Conservation (phyloP, 1,140 invertebrate species). For the Bathynomus jamesi region DNA sequence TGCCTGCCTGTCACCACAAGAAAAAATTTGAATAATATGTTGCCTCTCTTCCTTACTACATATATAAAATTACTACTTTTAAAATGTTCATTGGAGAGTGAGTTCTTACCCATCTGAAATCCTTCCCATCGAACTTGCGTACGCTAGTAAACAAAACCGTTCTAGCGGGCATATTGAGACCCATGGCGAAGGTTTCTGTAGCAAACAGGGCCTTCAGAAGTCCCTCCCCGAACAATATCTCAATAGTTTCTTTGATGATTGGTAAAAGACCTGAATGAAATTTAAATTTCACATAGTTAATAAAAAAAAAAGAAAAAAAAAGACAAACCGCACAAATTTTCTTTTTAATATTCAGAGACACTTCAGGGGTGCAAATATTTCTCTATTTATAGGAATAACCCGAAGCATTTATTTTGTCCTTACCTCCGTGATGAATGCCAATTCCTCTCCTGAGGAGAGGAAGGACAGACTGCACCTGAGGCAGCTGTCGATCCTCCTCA, state of each 20-base stretch:
- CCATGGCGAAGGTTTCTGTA: constrained; percentile 99
- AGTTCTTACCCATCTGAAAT: constrained; percentile 77
- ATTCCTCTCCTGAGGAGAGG: constrained; percentile 90
- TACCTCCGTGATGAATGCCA: constrained; percentile 91
- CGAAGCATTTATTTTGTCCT: no score
- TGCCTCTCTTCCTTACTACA: no score
- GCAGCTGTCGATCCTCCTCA: constrained; percentile 88
- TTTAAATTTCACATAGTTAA: neutral
- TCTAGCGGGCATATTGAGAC: constrained; percentile 98
- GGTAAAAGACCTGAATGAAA: constrained; percentile 65
- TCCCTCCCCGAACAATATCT: constrained; percentile 96
- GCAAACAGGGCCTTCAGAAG: constrained; percentile 96
- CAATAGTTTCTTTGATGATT: constrained; percentile 97
- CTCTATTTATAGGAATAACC: no score
- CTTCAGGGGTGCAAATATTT: no score
- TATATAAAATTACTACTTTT: no score
- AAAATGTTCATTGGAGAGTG: no score
- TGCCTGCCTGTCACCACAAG: no score
- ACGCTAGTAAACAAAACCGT: constrained; percentile 94
- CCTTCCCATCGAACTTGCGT: constrained; percentile 96
- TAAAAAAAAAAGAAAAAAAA: no score
- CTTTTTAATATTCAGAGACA: no score
- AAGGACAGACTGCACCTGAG: constrained; percentile 91
- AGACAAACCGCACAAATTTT: no score
- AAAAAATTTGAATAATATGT: no score